Base-by-base conservation (phyloP, 2,113 vertebrate species). In the Lagopus leucura region DNA sequence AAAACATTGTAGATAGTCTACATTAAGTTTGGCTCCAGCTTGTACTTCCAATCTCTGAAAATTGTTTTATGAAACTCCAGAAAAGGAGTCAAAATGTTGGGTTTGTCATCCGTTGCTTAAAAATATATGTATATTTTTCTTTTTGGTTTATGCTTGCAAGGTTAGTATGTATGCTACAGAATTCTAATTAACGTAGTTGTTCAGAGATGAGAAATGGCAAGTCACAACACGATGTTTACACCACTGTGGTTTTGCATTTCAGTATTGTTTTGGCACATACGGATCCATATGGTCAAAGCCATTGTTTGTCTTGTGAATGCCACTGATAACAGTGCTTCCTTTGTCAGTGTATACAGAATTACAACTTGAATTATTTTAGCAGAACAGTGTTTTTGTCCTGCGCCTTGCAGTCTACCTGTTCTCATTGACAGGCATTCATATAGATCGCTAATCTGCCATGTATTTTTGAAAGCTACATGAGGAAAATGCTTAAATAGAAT, bases 221-320 rank as follows among this genome's bases (percentile, higher is more conserved):
- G 36, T 4, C 2, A 13, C 30, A 45, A 94, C 84, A 36, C 30
- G 27, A 13, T 91, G 71, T 78, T 87, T 73, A 76, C 90, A 67
- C 48, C 28, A 13, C 54, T 89, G 22, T 7, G 20, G 58, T 86
- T 71, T 71, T 81, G 17, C 6, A 32, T 90, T 75, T 92, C 11
- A 82, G 43, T 82, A n/a, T 86, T 81, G 61, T 80, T 93, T 55
- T 93, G 88, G 75, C 65, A 75, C 76, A 75, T 75, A 25, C 19
- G 55, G 75, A 85, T 8, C 9, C 75, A 3, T 22, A 34, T 22
- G 69, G 45, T 83, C 60, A 67, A 77, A 93, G 61, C 24, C 74
- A 40, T 34, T 50, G 55, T 67, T 16, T 86, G 60, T 77, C n/a
- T 86, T 88, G 69, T 69, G 74, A 61, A 67, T 63, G 40, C 30